Evolutionary conservation across 2,888 invertebrate species (phyloP).

Genomic region (Acanthopleura granulata): DNA sequence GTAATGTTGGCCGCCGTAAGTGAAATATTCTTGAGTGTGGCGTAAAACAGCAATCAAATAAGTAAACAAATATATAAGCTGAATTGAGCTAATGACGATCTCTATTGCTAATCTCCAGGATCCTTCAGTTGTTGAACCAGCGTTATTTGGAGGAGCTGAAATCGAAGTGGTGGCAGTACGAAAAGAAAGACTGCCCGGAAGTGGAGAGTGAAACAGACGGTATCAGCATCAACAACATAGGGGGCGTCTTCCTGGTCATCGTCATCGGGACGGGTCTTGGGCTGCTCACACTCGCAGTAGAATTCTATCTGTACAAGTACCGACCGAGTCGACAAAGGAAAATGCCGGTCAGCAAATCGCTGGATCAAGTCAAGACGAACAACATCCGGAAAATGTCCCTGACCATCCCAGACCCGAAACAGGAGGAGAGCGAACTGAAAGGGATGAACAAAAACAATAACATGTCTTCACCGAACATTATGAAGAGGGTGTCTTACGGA

Average conservation of each 20-base stretch:
- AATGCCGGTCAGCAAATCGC: not conserved
- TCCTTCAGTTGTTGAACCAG: conserved; percentile 92
- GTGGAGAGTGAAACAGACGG: conserved; percentile 95
- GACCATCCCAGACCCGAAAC: not conserved
- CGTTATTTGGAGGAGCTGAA: conserved; percentile 92
- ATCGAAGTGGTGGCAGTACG: conserved; percentile 95
- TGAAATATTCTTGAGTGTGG: no score
- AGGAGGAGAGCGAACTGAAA: conserved; percentile 13
- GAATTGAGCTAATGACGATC: no score
- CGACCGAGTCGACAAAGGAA: conserved; percentile 13
- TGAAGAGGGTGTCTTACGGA: not conserved
- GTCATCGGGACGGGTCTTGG: conserved; percentile 95
- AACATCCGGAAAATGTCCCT: not conserved
- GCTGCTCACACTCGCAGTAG: conserved; percentile 89
- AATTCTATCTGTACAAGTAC: conserved; percentile 75
- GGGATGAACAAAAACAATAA: conserved; percentile 15
- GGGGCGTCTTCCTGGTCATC: conserved; percentile 96
- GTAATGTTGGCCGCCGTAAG: no score
- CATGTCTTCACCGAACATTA: not conserved
- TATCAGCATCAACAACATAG: conserved; percentile 97
- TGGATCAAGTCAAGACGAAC: not conserved
- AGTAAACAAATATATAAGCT: no score
- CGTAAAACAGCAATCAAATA: no score
- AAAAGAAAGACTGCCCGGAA: conserved; percentile 79
- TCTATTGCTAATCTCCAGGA: conserved; percentile 74